A percentile compares a stretch with the other conserved stretches of the same genome.
Evolutionary conservation across 2,888 invertebrate species (phyloP).

Genomic region (Stramonita haemastoma): DNA sequence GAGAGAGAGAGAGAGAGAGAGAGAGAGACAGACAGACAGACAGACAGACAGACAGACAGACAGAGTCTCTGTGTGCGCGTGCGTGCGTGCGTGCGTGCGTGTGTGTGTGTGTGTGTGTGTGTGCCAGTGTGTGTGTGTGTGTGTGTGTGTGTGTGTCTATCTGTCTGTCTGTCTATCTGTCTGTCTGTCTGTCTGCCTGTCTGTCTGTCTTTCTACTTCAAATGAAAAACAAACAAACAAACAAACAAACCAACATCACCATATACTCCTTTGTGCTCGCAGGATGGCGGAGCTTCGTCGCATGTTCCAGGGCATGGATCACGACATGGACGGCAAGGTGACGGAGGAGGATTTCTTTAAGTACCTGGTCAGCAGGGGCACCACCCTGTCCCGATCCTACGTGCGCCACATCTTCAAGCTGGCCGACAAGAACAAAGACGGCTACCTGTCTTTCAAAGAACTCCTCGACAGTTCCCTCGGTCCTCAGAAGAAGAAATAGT

Average conservation of each 20-base stretch:
- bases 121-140: neutral
- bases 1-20: too few species aligned
- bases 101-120: slow-evolving; percentile 22
- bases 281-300: neutral
- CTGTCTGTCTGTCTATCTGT: neutral
- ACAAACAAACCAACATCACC: too few species aligned
- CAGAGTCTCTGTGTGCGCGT: too few species aligned
- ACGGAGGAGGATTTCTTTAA: neutral
- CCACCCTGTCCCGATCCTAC: neutral
- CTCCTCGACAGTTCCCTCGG: neutral
- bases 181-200: neutral
- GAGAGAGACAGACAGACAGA: too few species aligned
- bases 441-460: neutral
- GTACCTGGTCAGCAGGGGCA: neutral
- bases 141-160: neutral
- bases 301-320: neutral
- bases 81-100: too few species aligned
- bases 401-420: neutral
- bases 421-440: slow-evolving; percentile 13
- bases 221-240: too few species aligned
- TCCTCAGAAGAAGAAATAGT: neutral
- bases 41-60: too few species aligned
- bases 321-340: neutral
- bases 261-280: neutral
- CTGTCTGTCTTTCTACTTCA: neutral